A percentile compares a stretch with the other conserved stretches of the same genome.
Conservation (phyloP, 2,113 vertebrate species). For the Oostethus manadensis region DNA sequence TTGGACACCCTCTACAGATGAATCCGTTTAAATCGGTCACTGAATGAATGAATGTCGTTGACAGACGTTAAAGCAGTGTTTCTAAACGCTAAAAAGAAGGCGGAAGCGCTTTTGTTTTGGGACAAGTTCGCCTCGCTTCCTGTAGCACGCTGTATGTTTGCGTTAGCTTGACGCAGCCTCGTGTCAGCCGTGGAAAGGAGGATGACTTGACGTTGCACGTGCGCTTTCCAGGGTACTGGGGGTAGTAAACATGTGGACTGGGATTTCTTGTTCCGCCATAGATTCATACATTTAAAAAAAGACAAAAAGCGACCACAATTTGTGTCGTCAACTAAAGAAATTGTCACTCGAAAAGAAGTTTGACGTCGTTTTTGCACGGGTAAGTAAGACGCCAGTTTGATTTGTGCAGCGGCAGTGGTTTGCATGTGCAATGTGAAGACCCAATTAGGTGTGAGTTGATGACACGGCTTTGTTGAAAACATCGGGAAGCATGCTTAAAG, state of each 20-base stretch:
- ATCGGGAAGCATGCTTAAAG: neutral
- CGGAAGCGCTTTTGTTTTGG: slow-evolving; percentile 31
- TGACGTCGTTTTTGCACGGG: slow-evolving; percentile 38
- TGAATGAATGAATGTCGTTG: too few species aligned
- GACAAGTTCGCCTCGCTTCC: neutral
- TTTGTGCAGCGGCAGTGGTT: neutral
- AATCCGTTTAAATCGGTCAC: too few species aligned
- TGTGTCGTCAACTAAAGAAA: slow-evolving; percentile 7
- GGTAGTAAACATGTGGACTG: slow-evolving; percentile 31
- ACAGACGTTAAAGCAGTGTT: too few species aligned
- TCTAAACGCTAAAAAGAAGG: neutral
- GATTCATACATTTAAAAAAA: too few species aligned
- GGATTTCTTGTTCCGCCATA: slow-evolving; percentile 12
- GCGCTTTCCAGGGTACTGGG: slow-evolving; percentile 21
- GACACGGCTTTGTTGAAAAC: neutral
- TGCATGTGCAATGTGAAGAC: neutral
- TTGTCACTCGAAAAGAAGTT: slow-evolving; percentile 43
- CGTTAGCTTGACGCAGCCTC: slow-evolving; percentile 2
- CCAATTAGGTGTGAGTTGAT: neutral
- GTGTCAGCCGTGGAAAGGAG: slow-evolving; percentile 23
- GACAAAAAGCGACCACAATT: neutral
- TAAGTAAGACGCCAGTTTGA: slow-evolving; percentile 29
- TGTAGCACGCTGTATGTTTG: neutral
- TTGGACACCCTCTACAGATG: too few species aligned
- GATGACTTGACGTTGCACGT: slow-evolving; percentile 40